A percentile compares a stretch with the other conserved stretches of the same genome.
Evolutionary conservation across 2,797 vertebrate species (phyloP).

Genomic region (Anas georgica): DNA sequence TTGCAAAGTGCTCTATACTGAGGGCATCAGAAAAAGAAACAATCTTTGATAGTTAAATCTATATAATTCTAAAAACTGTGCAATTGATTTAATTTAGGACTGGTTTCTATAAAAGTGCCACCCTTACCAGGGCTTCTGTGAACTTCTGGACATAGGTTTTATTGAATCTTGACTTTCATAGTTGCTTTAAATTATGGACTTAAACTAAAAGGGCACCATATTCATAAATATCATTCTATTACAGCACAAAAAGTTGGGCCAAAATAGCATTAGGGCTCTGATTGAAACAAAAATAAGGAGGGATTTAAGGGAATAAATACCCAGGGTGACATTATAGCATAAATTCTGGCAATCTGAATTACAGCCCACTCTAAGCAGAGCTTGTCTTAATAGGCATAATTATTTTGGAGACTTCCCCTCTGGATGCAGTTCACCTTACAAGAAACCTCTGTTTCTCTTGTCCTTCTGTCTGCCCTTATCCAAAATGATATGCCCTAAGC

Average conservation of each 20-base stretch:
- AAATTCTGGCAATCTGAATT: conserved; percentile 6
- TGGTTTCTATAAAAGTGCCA: neutral
- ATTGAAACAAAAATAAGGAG: conserved; percentile 15
- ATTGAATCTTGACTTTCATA: neutral
- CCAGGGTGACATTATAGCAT: neutral
- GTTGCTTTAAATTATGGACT: conserved; percentile 36
- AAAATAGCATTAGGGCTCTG: neutral
- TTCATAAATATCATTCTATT: conserved; percentile 35
- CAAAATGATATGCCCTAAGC: neutral
- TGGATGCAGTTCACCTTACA: neutral
- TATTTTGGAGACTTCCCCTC: neutral
- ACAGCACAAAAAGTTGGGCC: neutral
- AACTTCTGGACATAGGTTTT: conserved; percentile 20
- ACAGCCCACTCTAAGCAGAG: neutral
- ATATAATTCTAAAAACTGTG: neutral
- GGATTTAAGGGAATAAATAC: conserved; percentile 20
- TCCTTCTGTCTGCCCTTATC: neutral
- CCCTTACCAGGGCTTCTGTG: conserved; percentile 5
- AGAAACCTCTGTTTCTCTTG: neutral
- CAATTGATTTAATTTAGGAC: neutral
- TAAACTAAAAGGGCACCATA: neutral
- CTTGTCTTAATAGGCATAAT: conserved; percentile 1
- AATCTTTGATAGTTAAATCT: neutral
- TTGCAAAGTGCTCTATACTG: neutral
- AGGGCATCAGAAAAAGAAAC: neutral